A percentile compares a stretch with the other conserved stretches of the same genome.
phyloP scores from a whole-genome alignment of 37 sponge, comb jelly and placozoan species.

The Axinella damicornis region DNA sequence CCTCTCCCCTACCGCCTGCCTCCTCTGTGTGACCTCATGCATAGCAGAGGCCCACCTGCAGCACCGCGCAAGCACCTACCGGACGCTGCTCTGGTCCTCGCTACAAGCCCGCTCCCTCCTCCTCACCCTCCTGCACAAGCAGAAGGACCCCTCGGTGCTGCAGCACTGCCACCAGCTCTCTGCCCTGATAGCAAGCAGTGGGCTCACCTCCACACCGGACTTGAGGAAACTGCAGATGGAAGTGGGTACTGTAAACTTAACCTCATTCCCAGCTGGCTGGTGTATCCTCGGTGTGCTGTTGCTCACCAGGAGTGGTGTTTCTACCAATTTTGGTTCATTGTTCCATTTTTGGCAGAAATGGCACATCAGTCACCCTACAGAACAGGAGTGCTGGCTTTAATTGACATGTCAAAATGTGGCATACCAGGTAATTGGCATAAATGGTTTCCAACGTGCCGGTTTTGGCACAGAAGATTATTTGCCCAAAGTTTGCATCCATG shows the following conservation, averaged over 20 bases:
- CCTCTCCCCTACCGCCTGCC: constrained; percentile 35
- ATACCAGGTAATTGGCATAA: too few species aligned
- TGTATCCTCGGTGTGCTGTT: background rate
- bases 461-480: too few species aligned
- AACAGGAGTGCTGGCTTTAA: too few species aligned
- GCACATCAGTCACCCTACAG: too few species aligned
- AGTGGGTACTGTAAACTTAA: constrained; percentile 45
- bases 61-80: constrained; percentile 56
- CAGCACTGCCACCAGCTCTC: constrained; percentile 69
- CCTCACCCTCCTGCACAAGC: constrained; percentile 34
- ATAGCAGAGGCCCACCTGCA: constrained; percentile 38
- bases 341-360: too few species aligned
- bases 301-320: too few species aligned
- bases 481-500: too few species aligned
- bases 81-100: constrained; percentile 59
- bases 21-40: constrained; percentile 38
- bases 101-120: constrained; percentile 57
- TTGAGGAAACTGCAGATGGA: constrained; percentile 83
- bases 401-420: too few species aligned
- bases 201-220: constrained; percentile 37
- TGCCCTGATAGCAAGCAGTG: constrained; percentile 50
- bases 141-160: constrained; percentile 27
- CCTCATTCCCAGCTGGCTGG: background rate
- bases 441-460: too few species aligned
- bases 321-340: too few species aligned